These are phyloP conservation scores for Alsophila aescularia DNA, from an alignment of 2,888 invertebrate genomes.

Conservation along the genomic window DNA sequence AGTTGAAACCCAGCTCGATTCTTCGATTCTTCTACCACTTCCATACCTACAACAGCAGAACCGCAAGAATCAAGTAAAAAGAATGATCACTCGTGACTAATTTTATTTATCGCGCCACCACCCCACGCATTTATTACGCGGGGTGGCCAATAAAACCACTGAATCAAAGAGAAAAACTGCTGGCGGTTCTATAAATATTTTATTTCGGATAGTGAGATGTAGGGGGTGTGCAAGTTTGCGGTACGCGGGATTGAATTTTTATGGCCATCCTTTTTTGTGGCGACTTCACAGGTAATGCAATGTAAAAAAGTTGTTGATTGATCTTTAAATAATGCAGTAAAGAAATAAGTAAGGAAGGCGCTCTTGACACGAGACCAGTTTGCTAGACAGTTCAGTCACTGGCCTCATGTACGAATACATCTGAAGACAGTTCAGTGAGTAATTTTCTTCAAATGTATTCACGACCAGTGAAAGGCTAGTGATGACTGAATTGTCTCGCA, in stretches of 20 bases:
- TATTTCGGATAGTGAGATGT: conserved; percentile 83
- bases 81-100: conserved; percentile 76
- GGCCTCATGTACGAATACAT: no score
- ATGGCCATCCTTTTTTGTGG: neutral
- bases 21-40: neutral
- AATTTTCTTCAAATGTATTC: no score
- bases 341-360: no score
- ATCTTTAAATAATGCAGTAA: no score
- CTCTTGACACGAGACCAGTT: no score
- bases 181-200: conserved; percentile 82
- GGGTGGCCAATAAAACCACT: conserved; percentile 82
- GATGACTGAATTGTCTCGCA: no score
- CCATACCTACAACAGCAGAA: neutral
- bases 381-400: no score
- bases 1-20: no score
- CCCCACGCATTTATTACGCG: conserved; percentile 76
- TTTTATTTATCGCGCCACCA: conserved; percentile 77
- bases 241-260: conserved; percentile 22
- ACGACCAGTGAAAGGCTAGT: no score
- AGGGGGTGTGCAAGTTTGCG: conserved; percentile 51
- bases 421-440: no score
- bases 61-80: conserved; percentile 52
- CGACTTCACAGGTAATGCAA: no score
- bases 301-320: no score
- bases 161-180: conserved; percentile 85